A percentile compares a stretch with the other conserved stretches of the same genome.
Evolutionary conservation across 1,140 invertebrate genomes (phyloP).

Genomic region (Catajapyx aquilonaris): DNA sequence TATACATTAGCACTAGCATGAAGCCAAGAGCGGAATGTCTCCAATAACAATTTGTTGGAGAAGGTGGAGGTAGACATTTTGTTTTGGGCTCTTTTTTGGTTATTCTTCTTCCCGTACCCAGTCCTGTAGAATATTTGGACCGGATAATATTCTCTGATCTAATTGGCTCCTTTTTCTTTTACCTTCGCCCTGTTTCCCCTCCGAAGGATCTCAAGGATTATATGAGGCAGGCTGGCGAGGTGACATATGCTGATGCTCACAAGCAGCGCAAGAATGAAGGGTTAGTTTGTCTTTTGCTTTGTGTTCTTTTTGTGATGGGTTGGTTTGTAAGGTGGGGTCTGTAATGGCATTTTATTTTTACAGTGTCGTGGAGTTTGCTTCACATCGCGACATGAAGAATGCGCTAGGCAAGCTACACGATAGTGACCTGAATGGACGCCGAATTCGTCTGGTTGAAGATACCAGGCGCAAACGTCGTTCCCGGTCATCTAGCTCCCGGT

Average conservation of each 20-base stretch:
- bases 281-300: slow-evolving; percentile 33
- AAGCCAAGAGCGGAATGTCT: too few species aligned
- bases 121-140: too few species aligned
- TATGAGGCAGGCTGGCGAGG: slow-evolving; percentile 96
- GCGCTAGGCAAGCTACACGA: slow-evolving; percentile 90
- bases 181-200: slow-evolving; percentile 14
- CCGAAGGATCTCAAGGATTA: slow-evolving; percentile 94
- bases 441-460: slow-evolving; percentile 79
- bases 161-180: too few species aligned
- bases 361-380: slow-evolving; percentile 85
- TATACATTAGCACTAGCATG: too few species aligned
- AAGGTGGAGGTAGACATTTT: too few species aligned
- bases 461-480: slow-evolving; percentile 36
- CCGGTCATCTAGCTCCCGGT: slow-evolving; percentile 32
- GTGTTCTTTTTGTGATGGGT: too few species aligned
- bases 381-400: slow-evolving; percentile 80
- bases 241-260: slow-evolving; percentile 97
- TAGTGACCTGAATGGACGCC: slow-evolving; percentile 84
- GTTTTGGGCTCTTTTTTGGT: too few species aligned
- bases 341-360: too few species aligned
- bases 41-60: too few species aligned
- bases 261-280: slow-evolving; percentile 92
- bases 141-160: too few species aligned
- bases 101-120: too few species aligned
- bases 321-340: too few species aligned